phyloP scores from a whole-genome alignment of 2,888 invertebrate species.

The Nesidiocoris tenuis region DNA sequence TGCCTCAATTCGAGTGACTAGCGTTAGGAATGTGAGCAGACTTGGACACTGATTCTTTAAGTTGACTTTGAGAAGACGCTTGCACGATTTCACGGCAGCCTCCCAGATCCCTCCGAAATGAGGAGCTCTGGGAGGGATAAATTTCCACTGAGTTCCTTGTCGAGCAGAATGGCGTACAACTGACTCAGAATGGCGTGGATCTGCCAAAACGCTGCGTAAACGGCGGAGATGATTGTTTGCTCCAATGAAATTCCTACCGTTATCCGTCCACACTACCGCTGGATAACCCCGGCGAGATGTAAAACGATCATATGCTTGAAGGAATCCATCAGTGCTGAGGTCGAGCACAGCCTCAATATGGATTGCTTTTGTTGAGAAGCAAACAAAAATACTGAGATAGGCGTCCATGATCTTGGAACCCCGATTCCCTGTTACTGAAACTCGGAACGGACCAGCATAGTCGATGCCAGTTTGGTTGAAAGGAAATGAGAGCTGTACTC shows the following conservation, averaged over 20 bases:
- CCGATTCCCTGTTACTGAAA: neutral
- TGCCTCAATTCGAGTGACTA: conserved; percentile 1
- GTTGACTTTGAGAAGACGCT: neutral
- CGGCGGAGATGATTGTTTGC: conserved; percentile 6
- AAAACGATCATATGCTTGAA: conserved; percentile 11
- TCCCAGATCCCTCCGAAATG: conserved; percentile 16
- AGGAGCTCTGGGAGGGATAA: conserved; percentile 22
- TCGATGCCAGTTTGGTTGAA: no score
- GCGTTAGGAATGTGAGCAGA: neutral
- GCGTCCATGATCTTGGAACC: conserved; percentile 2
- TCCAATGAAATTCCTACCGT: conserved; percentile 18
- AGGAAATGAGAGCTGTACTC: no score
- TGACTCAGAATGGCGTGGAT: neutral
- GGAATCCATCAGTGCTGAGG: conserved; percentile 5
- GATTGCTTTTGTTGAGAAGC: conserved; percentile 2
- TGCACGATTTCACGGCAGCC: conserved; percentile 2
- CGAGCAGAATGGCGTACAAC: neutral
- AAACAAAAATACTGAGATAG: neutral
- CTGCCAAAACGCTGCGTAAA: neutral
- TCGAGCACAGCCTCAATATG: neutral
- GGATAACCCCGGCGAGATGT: conserved; percentile 12
- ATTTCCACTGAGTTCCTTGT: conserved; percentile 1
- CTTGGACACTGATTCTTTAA: neutral
- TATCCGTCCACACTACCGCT: conserved; percentile 15
- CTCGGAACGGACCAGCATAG: conserved; percentile 20